A percentile compares a stretch with the other conserved stretches of the same genome.
Conservation (phyloP, 1,140 invertebrate species). For the Carposina sasakii region DNA sequence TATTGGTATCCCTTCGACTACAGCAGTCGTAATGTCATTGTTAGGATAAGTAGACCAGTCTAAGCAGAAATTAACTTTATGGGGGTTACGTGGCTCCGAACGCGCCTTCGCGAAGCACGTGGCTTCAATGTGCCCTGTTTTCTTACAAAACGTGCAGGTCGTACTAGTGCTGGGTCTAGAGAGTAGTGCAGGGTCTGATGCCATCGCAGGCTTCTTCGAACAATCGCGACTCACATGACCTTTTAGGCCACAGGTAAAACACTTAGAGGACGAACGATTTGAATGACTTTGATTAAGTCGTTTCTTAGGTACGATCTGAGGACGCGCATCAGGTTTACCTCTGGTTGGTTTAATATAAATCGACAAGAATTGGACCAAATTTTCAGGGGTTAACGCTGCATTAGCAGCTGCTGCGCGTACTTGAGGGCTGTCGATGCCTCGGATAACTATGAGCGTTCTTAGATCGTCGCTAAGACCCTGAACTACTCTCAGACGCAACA, state of each 20-base stretch:
- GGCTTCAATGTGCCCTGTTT: not conserved
- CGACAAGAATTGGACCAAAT: slow-evolving; percentile 10
- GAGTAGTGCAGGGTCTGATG: not conserved
- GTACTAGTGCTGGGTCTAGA: not conserved
- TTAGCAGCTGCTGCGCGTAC: slow-evolving; percentile 12
- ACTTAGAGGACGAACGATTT: not conserved
- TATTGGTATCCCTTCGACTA: not conserved
- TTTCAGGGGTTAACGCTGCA: slow-evolving; percentile 5
- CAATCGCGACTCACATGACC: not conserved
- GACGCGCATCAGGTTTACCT: not conserved
- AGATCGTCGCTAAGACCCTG: slow-evolving; percentile 10
- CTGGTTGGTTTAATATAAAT: not conserved
- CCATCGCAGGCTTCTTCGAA: not conserved
- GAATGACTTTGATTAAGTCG: not conserved
- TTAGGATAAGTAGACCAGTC: not conserved
- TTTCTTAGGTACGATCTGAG: not conserved
- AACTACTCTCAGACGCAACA: slow-evolving; percentile 10
- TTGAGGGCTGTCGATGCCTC: slow-evolving; percentile 11
- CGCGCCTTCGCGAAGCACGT: slow-evolving; percentile 1
- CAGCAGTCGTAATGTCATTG: slow-evolving; percentile 3
- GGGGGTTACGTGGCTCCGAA: not conserved
- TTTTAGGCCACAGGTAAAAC: not conserved
- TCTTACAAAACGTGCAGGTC: slow-evolving; percentile 1
- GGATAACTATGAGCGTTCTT: slow-evolving; percentile 11
- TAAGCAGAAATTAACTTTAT: not conserved